Conservation (phyloP, 2,888 invertebrate species). For the Pilophorus perplexus region DNA sequence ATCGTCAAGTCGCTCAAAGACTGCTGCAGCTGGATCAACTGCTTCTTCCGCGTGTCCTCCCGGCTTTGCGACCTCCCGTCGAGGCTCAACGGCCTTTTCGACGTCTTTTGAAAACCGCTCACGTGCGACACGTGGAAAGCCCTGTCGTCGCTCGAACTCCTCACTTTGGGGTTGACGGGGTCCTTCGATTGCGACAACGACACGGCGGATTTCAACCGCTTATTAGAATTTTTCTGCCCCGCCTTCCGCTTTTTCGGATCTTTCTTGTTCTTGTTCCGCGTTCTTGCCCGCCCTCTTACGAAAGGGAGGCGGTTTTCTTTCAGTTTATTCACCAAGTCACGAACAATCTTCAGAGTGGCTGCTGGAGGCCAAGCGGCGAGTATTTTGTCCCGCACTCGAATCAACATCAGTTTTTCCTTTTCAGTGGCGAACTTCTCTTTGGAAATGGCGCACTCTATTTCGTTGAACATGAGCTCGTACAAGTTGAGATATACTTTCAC, state of each 20-base stretch:
- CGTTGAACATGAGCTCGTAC: slow-evolving; percentile 40
- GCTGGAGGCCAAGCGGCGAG: background rate
- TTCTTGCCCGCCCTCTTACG: slow-evolving; percentile 1
- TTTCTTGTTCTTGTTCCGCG: background rate
- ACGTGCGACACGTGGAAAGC: background rate
- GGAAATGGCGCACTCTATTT: slow-evolving; percentile 22
- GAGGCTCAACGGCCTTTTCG: slow-evolving; percentile 14
- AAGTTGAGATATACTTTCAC: slow-evolving; percentile 33
- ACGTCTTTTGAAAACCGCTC: background rate
- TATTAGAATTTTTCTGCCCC: background rate
- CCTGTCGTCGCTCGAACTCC: slow-evolving; percentile 5
- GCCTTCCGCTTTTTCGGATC: background rate
- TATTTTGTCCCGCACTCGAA: slow-evolving; percentile 6
- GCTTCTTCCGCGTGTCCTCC: slow-evolving; percentile 1
- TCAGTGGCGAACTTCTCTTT: slow-evolving; percentile 25
- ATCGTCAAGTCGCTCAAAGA: background rate
- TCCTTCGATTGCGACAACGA: background rate
- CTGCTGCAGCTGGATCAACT: slow-evolving; percentile 6
- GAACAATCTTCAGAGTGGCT: background rate
- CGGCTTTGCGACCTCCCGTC: slow-evolving; percentile 17
- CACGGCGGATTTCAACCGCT: slow-evolving; percentile 1
- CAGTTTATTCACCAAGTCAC: slow-evolving; percentile 12
- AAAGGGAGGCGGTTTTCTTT: background rate
- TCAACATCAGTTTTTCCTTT: slow-evolving; percentile 5
- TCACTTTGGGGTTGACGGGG: background rate